Percentiles rank a stretch among this genome's conserved stretches.
Conservation (phyloP, 1,140 invertebrate species). For the Ectropis grisescens region DNA sequence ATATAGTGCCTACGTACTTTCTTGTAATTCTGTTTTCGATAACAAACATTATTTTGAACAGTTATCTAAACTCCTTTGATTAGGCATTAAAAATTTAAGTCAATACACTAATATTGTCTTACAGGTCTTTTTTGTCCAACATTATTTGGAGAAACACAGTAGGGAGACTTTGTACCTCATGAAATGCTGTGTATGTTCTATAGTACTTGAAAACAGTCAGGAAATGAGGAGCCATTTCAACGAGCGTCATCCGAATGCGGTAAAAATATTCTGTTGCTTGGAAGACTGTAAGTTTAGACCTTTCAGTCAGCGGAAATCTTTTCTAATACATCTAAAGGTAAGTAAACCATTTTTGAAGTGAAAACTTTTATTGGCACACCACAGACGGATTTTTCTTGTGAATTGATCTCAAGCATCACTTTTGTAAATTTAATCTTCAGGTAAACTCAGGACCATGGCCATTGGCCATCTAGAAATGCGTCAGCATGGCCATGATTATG, state of each 20-base stretch:
- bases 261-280: slow-evolving; percentile 51
- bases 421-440: no score
- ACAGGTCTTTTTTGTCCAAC: slow-evolving; percentile 50
- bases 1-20: no score
- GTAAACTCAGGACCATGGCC: no score
- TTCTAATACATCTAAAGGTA: slow-evolving; percentile 59
- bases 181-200: slow-evolving; percentile 49
- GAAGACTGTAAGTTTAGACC: slow-evolving; percentile 52
- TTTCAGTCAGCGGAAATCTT: slow-evolving; percentile 48
- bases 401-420: no score
- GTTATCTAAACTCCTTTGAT: neutral
- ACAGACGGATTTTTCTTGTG: no score
- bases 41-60: no score
- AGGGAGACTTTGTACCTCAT: slow-evolving; percentile 22
- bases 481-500: neutral
- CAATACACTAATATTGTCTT: slow-evolving; percentile 12
- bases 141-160: slow-evolving; percentile 39
- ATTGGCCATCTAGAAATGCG: no score
- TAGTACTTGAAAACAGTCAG: slow-evolving; percentile 27
- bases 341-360: slow-evolving; percentile 7
- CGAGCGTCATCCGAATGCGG: slow-evolving; percentile 39
- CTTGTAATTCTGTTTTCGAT: no score
- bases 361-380: no score
- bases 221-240: slow-evolving; percentile 51
- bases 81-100: neutral